These are phyloP conservation scores for Sigmodon hispidus DNA, from an alignment of 2,113 vertebrate genomes.

Conservation along the genomic window DNA sequence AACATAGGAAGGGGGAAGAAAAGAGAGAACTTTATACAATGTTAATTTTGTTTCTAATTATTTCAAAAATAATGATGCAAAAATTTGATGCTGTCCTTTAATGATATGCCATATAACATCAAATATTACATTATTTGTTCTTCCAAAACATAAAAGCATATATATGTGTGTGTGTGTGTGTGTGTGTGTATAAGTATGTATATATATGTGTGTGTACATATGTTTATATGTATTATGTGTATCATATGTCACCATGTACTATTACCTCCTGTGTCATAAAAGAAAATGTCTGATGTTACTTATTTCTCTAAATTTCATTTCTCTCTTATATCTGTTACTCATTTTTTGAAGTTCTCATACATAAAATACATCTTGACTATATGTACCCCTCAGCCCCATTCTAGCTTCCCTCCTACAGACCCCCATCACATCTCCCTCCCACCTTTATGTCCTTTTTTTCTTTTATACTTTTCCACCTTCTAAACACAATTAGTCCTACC, in stretches of 20 bases:
- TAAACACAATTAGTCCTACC: not conserved
- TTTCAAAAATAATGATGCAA: not conserved
- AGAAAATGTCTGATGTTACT: not conserved
- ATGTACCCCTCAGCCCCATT: not conserved
- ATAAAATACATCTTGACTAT: not conserved
- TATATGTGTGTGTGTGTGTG: too few relatives aligned
- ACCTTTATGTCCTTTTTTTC: not conserved
- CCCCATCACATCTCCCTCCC: not conserved
- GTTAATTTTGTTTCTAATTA: slow-evolving; percentile 9
- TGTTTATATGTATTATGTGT: not conserved
- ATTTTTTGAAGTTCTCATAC: not conserved
- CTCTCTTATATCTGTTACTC: not conserved
- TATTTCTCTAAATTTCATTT: not conserved
- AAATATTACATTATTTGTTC: not conserved
- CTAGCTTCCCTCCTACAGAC: not conserved
- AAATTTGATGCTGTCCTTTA: not conserved
- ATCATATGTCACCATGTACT: not conserved
- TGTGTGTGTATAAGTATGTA: not conserved
- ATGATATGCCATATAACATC: not conserved
- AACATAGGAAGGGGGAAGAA: not conserved
- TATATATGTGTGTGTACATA: not conserved
- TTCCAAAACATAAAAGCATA: not conserved
- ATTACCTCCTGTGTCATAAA: not conserved
- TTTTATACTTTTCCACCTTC: too few relatives aligned
- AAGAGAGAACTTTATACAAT: not conserved